phyloP scores from a whole-genome alignment of 2,797 vertebrate species.

The Limosa lapponica region DNA sequence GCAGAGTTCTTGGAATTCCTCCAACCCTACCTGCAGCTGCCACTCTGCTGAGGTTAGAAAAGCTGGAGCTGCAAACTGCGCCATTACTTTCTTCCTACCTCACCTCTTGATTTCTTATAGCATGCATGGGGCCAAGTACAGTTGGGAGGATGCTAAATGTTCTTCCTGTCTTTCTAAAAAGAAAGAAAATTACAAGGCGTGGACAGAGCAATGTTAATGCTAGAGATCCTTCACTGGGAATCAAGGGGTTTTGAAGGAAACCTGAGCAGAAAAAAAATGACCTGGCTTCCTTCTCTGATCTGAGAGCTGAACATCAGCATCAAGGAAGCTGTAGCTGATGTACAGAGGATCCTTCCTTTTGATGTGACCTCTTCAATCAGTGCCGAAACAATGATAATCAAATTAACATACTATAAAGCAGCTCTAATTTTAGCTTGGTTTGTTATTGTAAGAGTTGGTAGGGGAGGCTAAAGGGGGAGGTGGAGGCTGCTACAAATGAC shows the following conservation, averaged over 20 bases:
- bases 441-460: slow-evolving; percentile 73
- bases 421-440: slow-evolving; percentile 83
- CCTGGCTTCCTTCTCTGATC: slow-evolving; percentile 31
- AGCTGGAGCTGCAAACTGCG: background rate
- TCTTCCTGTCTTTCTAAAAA: background rate
- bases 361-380: slow-evolving; percentile 77
- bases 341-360: slow-evolving; percentile 60
- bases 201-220: slow-evolving; percentile 58
- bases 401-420: slow-evolving; percentile 62
- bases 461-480: slow-evolving; percentile 49
- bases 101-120: background rate
- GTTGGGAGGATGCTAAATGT: background rate
- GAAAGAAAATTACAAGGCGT: slow-evolving; percentile 54
- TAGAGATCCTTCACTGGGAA: slow-evolving; percentile 54
- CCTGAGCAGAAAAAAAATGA: background rate
- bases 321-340: slow-evolving; percentile 11
- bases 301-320: slow-evolving; percentile 33
- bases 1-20: slow-evolving; percentile 78
- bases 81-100: background rate
- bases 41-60: slow-evolving; percentile 21
- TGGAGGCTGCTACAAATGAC: slow-evolving; percentile 67
- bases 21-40: slow-evolving; percentile 80
- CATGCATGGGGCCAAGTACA: background rate
- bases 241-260: slow-evolving; percentile 54
- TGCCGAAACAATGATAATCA: slow-evolving; percentile 82